These are phyloP conservation scores for Heliconius ismenius DNA, from an alignment of 2,888 invertebrate genomes.

Conservation along the genomic window DNA sequence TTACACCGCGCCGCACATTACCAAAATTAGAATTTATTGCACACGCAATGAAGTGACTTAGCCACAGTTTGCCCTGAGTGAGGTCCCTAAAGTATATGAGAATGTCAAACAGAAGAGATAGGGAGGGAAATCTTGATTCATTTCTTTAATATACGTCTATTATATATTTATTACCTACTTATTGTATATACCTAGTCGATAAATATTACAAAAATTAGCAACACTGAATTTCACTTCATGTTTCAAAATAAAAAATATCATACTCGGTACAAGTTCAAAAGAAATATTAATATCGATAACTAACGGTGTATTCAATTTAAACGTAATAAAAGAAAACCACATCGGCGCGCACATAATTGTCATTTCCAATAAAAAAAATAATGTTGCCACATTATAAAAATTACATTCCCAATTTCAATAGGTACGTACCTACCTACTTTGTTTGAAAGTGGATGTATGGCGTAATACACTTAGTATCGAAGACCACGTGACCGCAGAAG, in stretches of 20 bases:
- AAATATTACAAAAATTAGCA: not conserved
- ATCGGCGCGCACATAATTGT: not conserved
- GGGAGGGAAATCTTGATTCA: conserved; percentile 77
- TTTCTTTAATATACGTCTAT: conserved; percentile 79
- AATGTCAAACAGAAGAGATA: conserved; percentile 68
- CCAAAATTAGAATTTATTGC: conserved; percentile 70
- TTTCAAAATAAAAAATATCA: not conserved
- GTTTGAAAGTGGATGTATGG: conserved; percentile 37
- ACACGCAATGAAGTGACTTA: conserved; percentile 74
- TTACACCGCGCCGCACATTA: conserved; percentile 54
- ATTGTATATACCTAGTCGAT: not conserved
- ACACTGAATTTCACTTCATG: not conserved
- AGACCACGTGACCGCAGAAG: conserved; percentile 66
- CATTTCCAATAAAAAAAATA: conserved; percentile 26
- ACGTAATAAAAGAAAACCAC: conserved; percentile 17
- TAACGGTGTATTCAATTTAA: conserved; percentile 13
- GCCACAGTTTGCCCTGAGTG: conserved; percentile 70
- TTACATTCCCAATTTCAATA: conserved; percentile 33
- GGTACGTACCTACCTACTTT: conserved; percentile 4
- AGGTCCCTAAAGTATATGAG: conserved; percentile 69
- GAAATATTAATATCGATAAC: not conserved
- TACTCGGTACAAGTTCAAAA: not conserved
- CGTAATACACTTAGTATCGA: conserved; percentile 43
- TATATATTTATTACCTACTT: conserved; percentile 49
- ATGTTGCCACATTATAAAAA: conserved; percentile 32